A percentile compares a stretch with the other conserved stretches of the same genome.
phyloP scores from a whole-genome alignment of 2,797 vertebrate genomes.

The Mus spretus region DNA sequence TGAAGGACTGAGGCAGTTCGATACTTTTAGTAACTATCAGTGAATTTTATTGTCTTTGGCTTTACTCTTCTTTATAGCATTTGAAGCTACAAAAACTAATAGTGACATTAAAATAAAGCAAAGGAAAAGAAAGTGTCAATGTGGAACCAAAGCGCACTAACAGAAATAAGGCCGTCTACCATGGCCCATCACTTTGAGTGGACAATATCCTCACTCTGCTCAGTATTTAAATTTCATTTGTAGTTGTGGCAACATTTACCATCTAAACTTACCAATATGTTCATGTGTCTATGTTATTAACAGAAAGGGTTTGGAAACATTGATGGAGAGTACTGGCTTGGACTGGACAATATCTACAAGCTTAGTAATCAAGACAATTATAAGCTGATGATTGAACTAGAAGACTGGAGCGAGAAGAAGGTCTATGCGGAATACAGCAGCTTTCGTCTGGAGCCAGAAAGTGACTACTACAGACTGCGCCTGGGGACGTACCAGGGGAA shows the following conservation, averaged over 20 bases:
- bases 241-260: conserved; percentile 21
- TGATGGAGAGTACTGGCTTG: conserved; percentile 98
- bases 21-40: conserved; percentile 31
- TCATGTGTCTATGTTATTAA: conserved; percentile 61
- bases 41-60: conserved; percentile 26
- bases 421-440: conserved; percentile 99
- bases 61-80: conserved; percentile 38
- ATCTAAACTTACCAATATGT: neutral
- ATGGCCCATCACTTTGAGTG: neutral
- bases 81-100: conserved; percentile 56
- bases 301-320: conserved; percentile 99
- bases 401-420: conserved; percentile 99
- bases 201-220: neutral
- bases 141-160: neutral
- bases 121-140: conserved; percentile 51
- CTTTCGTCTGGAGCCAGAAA: conserved; percentile 96
- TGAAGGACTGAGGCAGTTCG: neutral
- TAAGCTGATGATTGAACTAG: conserved; percentile 96
- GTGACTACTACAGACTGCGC: conserved; percentile 94
- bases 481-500: conserved; percentile 98
- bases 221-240: neutral
- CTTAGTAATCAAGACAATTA: conserved; percentile 97
- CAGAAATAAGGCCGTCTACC: neutral
- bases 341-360: conserved; percentile 96
- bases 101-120: conserved; percentile 35